A percentile compares a stretch with the other conserved stretches of the same genome.
These are phyloP conservation scores for Plectropomus leopardus DNA, from an alignment of 2,113 vertebrate genomes.

Conservation along the genomic window DNA sequence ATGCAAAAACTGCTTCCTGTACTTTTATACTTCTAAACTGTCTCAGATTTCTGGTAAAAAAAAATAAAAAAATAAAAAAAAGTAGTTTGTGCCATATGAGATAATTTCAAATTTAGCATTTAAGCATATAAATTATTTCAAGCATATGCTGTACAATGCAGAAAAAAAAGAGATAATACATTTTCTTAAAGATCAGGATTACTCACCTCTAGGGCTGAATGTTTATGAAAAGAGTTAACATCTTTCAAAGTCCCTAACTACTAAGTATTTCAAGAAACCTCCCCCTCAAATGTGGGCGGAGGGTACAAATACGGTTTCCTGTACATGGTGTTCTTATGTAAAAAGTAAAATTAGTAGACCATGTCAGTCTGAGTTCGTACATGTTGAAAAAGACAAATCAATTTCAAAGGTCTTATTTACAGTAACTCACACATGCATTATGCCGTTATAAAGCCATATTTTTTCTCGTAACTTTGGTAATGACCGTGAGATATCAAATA, in stretches of 20 bases:
- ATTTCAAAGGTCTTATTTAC: no score
- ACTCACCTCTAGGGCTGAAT: constrained; percentile 29
- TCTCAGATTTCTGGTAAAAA: background rate
- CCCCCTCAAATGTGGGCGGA: background rate
- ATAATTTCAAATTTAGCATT: background rate
- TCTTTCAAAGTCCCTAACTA: background rate
- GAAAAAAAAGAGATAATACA: background rate
- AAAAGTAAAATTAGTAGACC: background rate
- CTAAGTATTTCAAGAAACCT: background rate
- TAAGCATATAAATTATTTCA: background rate
- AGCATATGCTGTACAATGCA: background rate
- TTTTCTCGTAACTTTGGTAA: background rate
- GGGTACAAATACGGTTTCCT: background rate
- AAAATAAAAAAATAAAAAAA: no score
- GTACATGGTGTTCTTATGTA: background rate
- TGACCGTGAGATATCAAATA: background rate
- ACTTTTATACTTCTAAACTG: background rate
- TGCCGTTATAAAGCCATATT: background rate
- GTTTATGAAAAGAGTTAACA: background rate
- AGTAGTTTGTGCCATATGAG: no score
- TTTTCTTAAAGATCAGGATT: background rate
- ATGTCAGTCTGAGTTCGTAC: background rate
- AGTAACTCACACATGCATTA: no score
- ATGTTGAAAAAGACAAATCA: no score
- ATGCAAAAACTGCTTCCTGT: background rate